A percentile compares a stretch with the other conserved stretches of the same genome.
Evolutionary conservation across 2,888 invertebrate genomes (phyloP).

Genomic region (Calameuta filiformis): DNA sequence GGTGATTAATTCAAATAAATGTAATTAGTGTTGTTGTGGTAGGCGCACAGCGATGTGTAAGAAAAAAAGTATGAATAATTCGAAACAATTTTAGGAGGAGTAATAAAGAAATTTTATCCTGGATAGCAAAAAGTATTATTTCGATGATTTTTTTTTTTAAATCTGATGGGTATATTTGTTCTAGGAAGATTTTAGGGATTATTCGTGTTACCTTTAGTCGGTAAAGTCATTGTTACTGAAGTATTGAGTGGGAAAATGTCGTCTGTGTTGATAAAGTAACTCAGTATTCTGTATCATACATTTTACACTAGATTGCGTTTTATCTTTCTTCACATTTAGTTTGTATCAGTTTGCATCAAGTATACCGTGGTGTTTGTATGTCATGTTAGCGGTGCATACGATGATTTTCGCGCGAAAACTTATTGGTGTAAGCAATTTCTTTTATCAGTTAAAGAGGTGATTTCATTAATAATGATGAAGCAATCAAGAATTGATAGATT

Average conservation of each 20-base stretch:
- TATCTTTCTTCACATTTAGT: background rate
- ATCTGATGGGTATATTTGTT: background rate
- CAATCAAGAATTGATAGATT: background rate
- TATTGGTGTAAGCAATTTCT: background rate
- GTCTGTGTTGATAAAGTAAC: background rate
- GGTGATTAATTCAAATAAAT: constrained; percentile 64
- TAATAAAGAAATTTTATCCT: constrained; percentile 65
- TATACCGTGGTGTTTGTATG: too few species aligned
- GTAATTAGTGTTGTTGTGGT: constrained; percentile 66
- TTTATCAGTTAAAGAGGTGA: background rate
- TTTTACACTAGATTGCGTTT: background rate
- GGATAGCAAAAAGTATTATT: constrained; percentile 53
- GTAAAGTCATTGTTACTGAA: background rate
- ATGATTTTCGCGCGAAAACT: background rate
- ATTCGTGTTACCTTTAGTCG: background rate
- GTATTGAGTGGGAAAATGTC: background rate
- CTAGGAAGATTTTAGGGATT: background rate
- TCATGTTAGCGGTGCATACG: background rate
- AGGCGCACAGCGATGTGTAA: constrained; percentile 65
- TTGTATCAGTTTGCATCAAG: too few species aligned
- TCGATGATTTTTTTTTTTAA: constrained; percentile 18
- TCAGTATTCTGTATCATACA: background rate
- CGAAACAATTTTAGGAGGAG: constrained; percentile 61
- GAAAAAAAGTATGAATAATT: constrained; percentile 58
- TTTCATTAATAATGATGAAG: background rate